Conservation (phyloP, 2,888 invertebrate species). For the Bembecia ichneumoniformis region DNA sequence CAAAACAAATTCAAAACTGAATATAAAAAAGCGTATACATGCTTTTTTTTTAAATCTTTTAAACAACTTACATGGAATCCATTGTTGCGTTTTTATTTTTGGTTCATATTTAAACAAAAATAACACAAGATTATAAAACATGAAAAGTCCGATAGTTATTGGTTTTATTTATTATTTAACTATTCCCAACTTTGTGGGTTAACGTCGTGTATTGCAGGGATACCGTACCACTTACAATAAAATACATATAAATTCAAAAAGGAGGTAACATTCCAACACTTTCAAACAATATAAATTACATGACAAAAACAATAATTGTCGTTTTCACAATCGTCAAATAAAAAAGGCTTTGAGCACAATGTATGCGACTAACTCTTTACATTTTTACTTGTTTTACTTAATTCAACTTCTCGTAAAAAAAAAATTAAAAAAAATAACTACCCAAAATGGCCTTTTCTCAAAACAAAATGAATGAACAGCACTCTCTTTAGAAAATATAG, state of each 20-base stretch:
- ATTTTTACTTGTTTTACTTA: too few species aligned
- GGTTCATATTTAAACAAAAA: conserved; percentile 4
- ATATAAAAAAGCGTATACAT: neutral
- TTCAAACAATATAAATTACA: conserved; percentile 43
- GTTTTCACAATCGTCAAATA: too few species aligned
- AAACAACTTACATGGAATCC: conserved; percentile 41
- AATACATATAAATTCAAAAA: conserved; percentile 60
- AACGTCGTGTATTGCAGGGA: conserved; percentile 52
- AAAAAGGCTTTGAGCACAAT: too few species aligned
- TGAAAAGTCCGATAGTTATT: conserved; percentile 16
- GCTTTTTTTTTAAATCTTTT: neutral
- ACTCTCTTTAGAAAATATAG: too few species aligned
- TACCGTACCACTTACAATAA: conserved; percentile 48
- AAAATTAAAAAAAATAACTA: too few species aligned
- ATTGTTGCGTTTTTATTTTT: conserved; percentile 32
- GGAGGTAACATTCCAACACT: conserved; percentile 56
- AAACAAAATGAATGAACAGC: too few species aligned
- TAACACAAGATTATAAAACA: conserved; percentile 7
- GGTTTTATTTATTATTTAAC: conserved; percentile 63
- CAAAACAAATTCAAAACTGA: neutral
- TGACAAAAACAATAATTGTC: conserved; percentile 10
- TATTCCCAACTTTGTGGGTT: conserved; percentile 45
- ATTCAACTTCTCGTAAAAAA: too few species aligned
- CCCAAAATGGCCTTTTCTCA: too few species aligned
- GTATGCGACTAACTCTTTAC: too few species aligned